phyloP scores from a whole-genome alignment of 1,140 invertebrate genomes.

The Anastatus disparis region DNA sequence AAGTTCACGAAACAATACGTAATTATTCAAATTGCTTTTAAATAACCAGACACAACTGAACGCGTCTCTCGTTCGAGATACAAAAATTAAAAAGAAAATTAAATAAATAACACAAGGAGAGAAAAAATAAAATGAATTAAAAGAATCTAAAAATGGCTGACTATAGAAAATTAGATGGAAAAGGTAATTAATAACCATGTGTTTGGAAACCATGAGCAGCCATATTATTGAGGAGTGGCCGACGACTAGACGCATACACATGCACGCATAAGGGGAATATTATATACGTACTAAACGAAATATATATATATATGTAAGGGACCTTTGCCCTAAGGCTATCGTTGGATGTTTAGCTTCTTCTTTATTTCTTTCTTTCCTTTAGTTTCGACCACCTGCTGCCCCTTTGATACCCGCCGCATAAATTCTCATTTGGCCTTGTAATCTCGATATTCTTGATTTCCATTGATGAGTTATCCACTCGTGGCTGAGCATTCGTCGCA shows the following conservation, averaged over 20 bases:
- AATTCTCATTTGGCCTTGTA: conserved; percentile 63
- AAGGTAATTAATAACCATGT: conserved; percentile 53
- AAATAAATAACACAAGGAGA: no score
- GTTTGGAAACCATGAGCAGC: conserved; percentile 23
- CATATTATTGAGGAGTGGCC: conserved; percentile 26
- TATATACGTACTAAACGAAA: conserved; percentile 42
- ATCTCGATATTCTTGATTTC: conserved; percentile 61
- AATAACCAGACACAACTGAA: no score
- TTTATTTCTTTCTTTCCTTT: conserved; percentile 30
- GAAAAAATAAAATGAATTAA: conserved; percentile 34
- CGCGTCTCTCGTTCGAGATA: no score
- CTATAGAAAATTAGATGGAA: conserved; percentile 47
- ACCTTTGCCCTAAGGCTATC: conserved; percentile 46
- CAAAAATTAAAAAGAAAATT: no score
- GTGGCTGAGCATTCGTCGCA: conserved; percentile 26
- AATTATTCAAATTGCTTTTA: conserved; percentile 11
- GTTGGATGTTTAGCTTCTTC: conserved; percentile 16
- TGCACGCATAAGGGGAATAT: conserved; percentile 15
- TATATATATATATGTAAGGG: no score
- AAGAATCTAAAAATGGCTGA: conserved; percentile 31
- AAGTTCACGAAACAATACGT: not conserved
- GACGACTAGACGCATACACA: conserved; percentile 26
- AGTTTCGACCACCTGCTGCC: conserved; percentile 65
- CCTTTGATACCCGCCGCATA: conserved; percentile 64
- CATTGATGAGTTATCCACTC: conserved; percentile 44